Conservation (phyloP, 2,888 invertebrate species). For the Cryptocheilus praepositus region DNA sequence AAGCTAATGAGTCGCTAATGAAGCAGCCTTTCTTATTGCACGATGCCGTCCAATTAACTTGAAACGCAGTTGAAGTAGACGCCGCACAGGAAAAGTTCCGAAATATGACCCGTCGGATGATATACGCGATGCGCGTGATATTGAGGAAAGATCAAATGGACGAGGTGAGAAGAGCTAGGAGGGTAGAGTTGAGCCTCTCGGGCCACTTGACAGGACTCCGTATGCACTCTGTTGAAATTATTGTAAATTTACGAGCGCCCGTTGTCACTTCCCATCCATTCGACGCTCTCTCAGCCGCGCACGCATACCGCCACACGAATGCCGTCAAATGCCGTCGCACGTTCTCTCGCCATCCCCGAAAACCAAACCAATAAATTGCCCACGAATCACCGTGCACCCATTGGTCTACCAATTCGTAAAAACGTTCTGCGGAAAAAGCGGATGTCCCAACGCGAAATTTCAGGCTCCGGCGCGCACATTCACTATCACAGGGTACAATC, state of each 20-base stretch:
- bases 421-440: conserved; percentile 47
- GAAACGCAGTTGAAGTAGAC: too few species aligned
- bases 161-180: not conserved
- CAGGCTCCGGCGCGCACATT: conserved; percentile 17
- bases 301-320: too few species aligned
- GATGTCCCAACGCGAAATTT: conserved; percentile 34
- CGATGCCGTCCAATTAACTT: too few species aligned
- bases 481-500: not conserved
- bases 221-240: conserved; percentile 61
- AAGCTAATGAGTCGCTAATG: too few species aligned
- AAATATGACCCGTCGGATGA: too few species aligned
- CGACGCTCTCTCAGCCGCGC: conserved; percentile 39
- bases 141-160: not conserved
- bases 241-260: conserved; percentile 64
- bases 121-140: too few species aligned
- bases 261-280: conserved; percentile 58
- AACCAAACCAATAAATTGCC: conserved; percentile 64
- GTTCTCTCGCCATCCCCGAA: conserved; percentile 26
- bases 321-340: too few species aligned
- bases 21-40: too few species aligned
- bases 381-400: conserved; percentile 56
- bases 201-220: conserved; percentile 18
- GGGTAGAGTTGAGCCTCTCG: not conserved
- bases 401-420: conserved; percentile 59
- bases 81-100: too few species aligned